These are phyloP conservation scores for Thumatha senex DNA, from an alignment of 2,888 invertebrate species.

Conservation along the genomic window DNA sequence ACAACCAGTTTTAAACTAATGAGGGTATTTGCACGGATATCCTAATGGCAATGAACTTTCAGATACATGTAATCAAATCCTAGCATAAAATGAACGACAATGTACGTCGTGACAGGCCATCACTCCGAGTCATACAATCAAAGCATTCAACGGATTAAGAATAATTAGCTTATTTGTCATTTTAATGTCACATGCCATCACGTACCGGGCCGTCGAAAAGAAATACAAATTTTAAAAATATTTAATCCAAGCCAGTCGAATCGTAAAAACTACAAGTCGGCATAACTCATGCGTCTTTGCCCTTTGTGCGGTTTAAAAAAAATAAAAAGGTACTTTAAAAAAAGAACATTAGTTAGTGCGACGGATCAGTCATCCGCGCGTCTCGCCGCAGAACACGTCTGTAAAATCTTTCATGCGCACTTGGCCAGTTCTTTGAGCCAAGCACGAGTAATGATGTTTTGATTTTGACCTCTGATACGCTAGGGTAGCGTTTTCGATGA, in stretches of 20 bases:
- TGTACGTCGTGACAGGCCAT: slow-evolving; percentile 60
- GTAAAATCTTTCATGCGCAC: slow-evolving; percentile 25
- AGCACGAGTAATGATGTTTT: slow-evolving; percentile 63
- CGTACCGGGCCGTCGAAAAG: slow-evolving; percentile 60
- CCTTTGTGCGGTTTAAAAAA: slow-evolving; percentile 75
- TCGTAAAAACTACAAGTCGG: slow-evolving; percentile 80
- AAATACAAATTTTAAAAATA: slow-evolving; percentile 72
- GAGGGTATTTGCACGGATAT: slow-evolving; percentile 24
- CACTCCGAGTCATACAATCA: slow-evolving; percentile 61
- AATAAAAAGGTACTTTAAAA: slow-evolving; percentile 61
- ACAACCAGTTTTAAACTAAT: slow-evolving; percentile 17
- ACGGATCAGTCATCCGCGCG: slow-evolving; percentile 78
- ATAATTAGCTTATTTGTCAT: slow-evolving; percentile 83
- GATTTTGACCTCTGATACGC: slow-evolving; percentile 55
- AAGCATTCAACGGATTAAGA: slow-evolving; percentile 78
- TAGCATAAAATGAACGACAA: slow-evolving; percentile 48
- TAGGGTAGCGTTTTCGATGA: slow-evolving; percentile 33
- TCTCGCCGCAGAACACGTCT: slow-evolving; percentile 70
- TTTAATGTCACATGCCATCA: slow-evolving; percentile 83
- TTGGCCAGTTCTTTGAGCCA: slow-evolving; percentile 27
- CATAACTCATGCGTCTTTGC: slow-evolving; percentile 76
- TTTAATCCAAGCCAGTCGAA: slow-evolving; percentile 76
- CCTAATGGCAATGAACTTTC: slow-evolving; percentile 54
- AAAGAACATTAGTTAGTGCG: slow-evolving; percentile 77
- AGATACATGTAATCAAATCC: slow-evolving; percentile 42